phyloP scores from a whole-genome alignment of 2,797 vertebrate species.

The Liasis olivaceus region DNA sequence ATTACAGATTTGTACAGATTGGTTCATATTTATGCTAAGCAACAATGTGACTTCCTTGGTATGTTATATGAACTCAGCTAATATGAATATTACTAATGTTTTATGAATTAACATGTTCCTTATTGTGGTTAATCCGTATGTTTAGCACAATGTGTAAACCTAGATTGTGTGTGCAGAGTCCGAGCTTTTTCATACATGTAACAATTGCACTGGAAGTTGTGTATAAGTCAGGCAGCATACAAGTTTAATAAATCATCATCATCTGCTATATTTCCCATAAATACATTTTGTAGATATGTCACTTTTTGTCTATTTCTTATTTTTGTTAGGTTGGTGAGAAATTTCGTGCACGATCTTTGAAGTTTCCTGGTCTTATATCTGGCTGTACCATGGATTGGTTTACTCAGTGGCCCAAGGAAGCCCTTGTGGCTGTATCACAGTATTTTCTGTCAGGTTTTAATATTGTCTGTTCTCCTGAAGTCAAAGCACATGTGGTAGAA shows the following conservation, averaged over 20 bases:
- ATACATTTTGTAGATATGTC: background rate
- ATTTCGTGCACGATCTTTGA: slow-evolving; percentile 77
- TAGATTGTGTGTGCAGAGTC: background rate
- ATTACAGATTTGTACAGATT: background rate
- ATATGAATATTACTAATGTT: background rate
- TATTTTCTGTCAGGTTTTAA: slow-evolving; percentile 73
- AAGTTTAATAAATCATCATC: background rate
- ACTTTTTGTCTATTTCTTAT: background rate
- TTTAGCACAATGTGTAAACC: background rate
- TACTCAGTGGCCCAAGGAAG: slow-evolving; percentile 76
- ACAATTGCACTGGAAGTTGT: background rate
- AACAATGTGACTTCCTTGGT: background rate
- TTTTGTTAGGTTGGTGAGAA: slow-evolving; percentile 76
- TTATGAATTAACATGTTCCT: background rate
- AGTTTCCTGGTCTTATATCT: slow-evolving; percentile 80
- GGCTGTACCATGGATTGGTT: slow-evolving; percentile 82
- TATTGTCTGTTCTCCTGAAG: slow-evolving; percentile 72
- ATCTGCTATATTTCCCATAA: background rate
- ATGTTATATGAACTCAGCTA: background rate
- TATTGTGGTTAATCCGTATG: background rate
- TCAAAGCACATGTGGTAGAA: slow-evolving; percentile 72
- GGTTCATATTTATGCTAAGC: background rate
- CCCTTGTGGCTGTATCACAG: slow-evolving; percentile 74
- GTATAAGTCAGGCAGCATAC: background rate
- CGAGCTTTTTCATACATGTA: background rate